Base-by-base conservation (phyloP, 2,888 invertebrate species). In the Stenodema calcarata region DNA sequence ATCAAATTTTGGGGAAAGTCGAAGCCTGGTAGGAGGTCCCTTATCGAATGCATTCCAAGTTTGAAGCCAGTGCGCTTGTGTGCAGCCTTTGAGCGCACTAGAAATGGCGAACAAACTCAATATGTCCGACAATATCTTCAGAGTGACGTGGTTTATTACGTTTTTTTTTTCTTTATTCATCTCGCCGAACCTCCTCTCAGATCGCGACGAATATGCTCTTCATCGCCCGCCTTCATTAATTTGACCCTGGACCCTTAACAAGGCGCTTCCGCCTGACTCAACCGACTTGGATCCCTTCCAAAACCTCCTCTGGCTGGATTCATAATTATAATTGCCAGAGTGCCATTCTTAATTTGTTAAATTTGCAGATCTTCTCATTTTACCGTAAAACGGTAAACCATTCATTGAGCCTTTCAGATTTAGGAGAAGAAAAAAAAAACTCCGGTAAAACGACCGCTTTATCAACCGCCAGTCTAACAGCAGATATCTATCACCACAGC, bases 221-320 rank as follows among this genome's bases (percentile, higher is more conserved):
- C 18, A 12, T 42, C 78, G 35, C 18, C 16, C 35, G 69, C 41
- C 82, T 80, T 41, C 30, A 82, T 82, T 69, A 82, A 82, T 82
- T 69, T 69, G 82, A 82, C 82, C 82, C 82, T 82, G 82, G 44
- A 42, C 62, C 69, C 42, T 82, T 41, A 82, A 82, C 82, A 16
- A 82, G 82, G n/a, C 16, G 82, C 69, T 82, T 82, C 82, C 82
- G 82, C 41, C 82, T 82, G 62, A 82, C 62, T 82, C 82, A 82
- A 69, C 80, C 50, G n/a, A 54, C 80, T 82, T 82, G 82, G 82
- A 62, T 47, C 62, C 82, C 69, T 11, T 82, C 82, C 82, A 82
- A 47, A 35, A 27, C 41, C 73, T 27, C 70, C 62, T 62, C 62
- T 62, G 6, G 23, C 18, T 23, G 62, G 27, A 62, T 11, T 62